Base-by-base conservation (phyloP, 1,140 invertebrate species). In the Drosophila kurseongensis region DNA sequence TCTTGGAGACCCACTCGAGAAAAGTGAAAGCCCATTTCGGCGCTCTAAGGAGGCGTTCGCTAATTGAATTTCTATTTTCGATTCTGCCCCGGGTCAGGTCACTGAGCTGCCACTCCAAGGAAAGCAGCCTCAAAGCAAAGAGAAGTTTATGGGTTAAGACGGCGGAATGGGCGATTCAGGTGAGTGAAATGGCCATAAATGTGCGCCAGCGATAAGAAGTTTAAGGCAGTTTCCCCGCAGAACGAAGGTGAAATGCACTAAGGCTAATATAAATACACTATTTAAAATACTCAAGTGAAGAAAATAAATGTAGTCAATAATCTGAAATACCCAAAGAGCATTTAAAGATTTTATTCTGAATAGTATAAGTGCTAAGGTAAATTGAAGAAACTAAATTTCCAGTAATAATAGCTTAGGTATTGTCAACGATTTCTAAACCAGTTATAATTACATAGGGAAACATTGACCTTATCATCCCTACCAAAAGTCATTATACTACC, bases 51-150 rank as follows among this genome's bases (percentile, higher is more conserved):
- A 44, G 57, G 61, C 38, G 10, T 7, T 44, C 16, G 62, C 74
- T 86, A 86, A 86, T 86, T 86, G 83, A 86, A 86, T 73, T 86
- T 88, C 84, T 86, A 86, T 83, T 86, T 86, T 76, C 41, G 78
- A 88, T 76, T 32, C 54, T 61, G 35, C 59, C 36, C 50, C 7
- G 29, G 29, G 29, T 32, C 7, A 32, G 29, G 29, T 32, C 29
- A 32, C 29, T 32, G 29, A 32, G 29, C 29, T 32, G 29, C 6
- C 29, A 32, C 29, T 32, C 29, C 36, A 65, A 73, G 77, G 55
- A 75, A 38, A 77, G 41, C 40, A 69, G 42, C 68, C 47, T 36
- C 61, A 42, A 68, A 50, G 18, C 42, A 55, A 50, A 35, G 47
- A 36, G 16, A 29, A 61, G 71, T 75, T 35, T 42, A 51, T 65